Conservation (phyloP, 2,113 vertebrate species). For the Syngnathus scovelli region DNA sequence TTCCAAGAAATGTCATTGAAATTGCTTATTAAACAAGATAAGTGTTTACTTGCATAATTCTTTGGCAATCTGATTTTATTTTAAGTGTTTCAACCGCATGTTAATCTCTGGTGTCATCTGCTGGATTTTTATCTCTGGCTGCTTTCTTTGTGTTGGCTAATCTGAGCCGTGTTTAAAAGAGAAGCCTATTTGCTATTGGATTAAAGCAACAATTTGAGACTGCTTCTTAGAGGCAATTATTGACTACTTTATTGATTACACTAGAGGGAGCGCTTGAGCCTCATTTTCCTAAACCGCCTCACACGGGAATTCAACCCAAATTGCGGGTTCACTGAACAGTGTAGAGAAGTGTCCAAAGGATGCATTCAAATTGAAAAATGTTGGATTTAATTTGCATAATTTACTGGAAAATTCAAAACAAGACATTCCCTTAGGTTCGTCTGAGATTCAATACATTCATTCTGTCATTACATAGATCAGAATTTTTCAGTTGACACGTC, state of each 20-base stretch:
- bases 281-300: background rate
- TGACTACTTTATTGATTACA: slow-evolving; percentile 32
- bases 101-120: background rate
- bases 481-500: background rate
- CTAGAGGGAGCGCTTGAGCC: slow-evolving; percentile 38
- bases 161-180: background rate
- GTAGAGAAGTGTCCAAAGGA: background rate
- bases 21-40: no score
- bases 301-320: background rate
- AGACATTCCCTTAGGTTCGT: background rate
- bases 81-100: background rate
- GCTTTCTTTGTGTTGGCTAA: background rate
- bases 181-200: background rate
- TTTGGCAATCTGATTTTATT: background rate
- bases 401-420: background rate
- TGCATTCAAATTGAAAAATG: background rate
- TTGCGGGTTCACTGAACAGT: background rate
- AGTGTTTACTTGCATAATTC: background rate
- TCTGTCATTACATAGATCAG: background rate
- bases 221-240: background rate
- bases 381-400: background rate
- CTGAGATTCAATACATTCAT: background rate
- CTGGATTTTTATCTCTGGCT: background rate
- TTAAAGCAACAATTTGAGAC: background rate
- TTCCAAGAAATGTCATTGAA: no score